Base-by-base conservation (phyloP, 2,888 invertebrate species). In the Malachius bipustulatus region DNA sequence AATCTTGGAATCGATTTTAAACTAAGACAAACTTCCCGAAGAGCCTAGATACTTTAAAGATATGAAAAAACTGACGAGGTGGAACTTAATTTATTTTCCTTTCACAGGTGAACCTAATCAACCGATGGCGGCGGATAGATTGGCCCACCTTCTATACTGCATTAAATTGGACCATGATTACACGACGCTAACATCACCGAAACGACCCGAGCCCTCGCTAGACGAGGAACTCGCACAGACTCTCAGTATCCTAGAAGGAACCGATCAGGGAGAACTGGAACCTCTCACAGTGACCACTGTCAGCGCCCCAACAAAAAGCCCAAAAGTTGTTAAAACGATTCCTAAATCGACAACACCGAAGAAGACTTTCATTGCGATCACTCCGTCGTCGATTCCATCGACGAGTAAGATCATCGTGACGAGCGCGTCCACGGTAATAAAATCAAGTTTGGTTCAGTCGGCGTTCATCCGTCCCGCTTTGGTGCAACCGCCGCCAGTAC, bases 111-210 rank as follows among this genome's bases (percentile, higher is more conserved):
- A n/a, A n/a, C 24, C 24, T 8, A 19, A 19, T n/a, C 6, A 6
- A 8, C 6, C 6, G n/a, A 6, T n/a, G n/a, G n/a, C 6, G 6
- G 66, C 70, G 52, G 69, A 69, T 43, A 62, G 65, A 47, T 46
- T 63, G 14, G 51, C 55, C 19, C 49, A 56, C 34, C 59, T 61
- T 45, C 48, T 63, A 28, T 65, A 75, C 38, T 67, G 74, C 49
- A 73, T 80, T 47, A 73, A 74, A 51, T 74, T 84, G 64, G 85
- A 85, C 58, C 85, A 87, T 54, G 84, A 84, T 54, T 85, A 85
- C 47, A 84, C 84, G 29, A 71, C 76, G 30, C 69, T 75, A 24
- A 76, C 71, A 16, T 77, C 79, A 37, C 75, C 79, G 16, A 71
- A 71, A 48, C 73, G 71, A 50, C 57, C 59, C 41, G 54, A 46